Conservation (phyloP, 1,140 invertebrate genomes). For the Drosophila varians region DNA sequence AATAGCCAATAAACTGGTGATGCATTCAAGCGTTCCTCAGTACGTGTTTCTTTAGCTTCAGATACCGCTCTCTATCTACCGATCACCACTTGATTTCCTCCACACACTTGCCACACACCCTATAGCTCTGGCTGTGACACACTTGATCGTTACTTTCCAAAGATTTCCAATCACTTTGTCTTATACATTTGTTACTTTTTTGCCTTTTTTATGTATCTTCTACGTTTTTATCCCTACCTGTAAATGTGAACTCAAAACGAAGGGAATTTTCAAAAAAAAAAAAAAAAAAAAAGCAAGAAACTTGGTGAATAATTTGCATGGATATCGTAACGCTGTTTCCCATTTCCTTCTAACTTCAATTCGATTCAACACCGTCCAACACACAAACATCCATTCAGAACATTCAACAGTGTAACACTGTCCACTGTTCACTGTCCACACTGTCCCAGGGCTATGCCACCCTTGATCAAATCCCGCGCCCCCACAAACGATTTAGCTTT, state of each 20-base stretch:
- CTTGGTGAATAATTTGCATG: constrained; percentile 83
- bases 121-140: constrained; percentile 38
- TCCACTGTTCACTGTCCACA: too few species aligned
- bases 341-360: constrained; percentile 58
- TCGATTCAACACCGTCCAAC: constrained; percentile 24
- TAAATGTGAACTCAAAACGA: constrained; percentile 61
- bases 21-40: constrained; percentile 16
- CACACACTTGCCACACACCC: constrained; percentile 2
- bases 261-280: constrained; percentile 12
- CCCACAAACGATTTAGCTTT: constrained; percentile 8
- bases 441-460: background rate
- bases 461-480: background rate
- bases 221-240: constrained; percentile 47
- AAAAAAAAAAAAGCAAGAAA: constrained; percentile 43
- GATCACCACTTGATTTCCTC: constrained; percentile 35
- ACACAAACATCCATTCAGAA: constrained; percentile 20
- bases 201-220: constrained; percentile 30
- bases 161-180: constrained; percentile 43
- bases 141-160: constrained; percentile 31
- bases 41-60: constrained; percentile 24
- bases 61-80: constrained; percentile 14
- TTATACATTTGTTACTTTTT: constrained; percentile 37
- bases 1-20: constrained; percentile 38
- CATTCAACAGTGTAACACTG: constrained; percentile 36
- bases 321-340: constrained; percentile 83